These are phyloP conservation scores for Latrodectus geometricus DNA, from an alignment of 1,140 invertebrate genomes.

Conservation along the genomic window DNA sequence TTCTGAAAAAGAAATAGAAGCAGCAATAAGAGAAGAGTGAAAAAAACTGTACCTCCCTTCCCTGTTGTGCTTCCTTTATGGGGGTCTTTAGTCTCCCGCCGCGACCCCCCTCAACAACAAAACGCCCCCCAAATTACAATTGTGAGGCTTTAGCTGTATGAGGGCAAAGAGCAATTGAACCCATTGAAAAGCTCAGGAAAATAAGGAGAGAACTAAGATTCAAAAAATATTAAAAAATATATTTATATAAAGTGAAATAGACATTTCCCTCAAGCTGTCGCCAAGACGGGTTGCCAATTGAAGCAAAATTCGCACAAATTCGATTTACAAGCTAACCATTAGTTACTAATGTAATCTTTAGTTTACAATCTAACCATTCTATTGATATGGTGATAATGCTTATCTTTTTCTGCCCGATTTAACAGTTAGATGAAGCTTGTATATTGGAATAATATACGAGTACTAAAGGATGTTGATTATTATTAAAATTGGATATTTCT, in stretches of 20 bases:
- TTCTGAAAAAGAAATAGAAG: slow-evolving; percentile 30
- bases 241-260: slow-evolving; percentile 2
- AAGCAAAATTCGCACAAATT: background rate
- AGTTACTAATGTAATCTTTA: too few relatives aligned
- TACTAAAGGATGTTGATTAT: too few relatives aligned
- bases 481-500: too few relatives aligned
- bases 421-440: too few relatives aligned
- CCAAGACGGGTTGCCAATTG: slow-evolving; percentile 6
- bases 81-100: slow-evolving; percentile 45
- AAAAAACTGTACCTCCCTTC: slow-evolving; percentile 6
- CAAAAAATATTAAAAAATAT: slow-evolving; percentile 47
- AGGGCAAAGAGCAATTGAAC: slow-evolving; percentile 60
- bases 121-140: slow-evolving; percentile 60
- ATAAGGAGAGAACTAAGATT: slow-evolving; percentile 32
- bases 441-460: too few relatives aligned
- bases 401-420: too few relatives aligned
- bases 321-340: too few relatives aligned
- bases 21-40: slow-evolving; percentile 10
- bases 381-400: too few relatives aligned
- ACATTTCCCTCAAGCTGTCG: background rate
- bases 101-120: slow-evolving; percentile 52
- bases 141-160: slow-evolving; percentile 54
- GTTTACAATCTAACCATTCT: too few relatives aligned
- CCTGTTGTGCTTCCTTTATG: slow-evolving; percentile 41
- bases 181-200: slow-evolving; percentile 51